Percentiles rank a stretch among this genome's conserved stretches.
These are phyloP conservation scores for Lanistes nyassanus DNA, from an alignment of 1,140 invertebrate species.

Conservation along the genomic window DNA sequence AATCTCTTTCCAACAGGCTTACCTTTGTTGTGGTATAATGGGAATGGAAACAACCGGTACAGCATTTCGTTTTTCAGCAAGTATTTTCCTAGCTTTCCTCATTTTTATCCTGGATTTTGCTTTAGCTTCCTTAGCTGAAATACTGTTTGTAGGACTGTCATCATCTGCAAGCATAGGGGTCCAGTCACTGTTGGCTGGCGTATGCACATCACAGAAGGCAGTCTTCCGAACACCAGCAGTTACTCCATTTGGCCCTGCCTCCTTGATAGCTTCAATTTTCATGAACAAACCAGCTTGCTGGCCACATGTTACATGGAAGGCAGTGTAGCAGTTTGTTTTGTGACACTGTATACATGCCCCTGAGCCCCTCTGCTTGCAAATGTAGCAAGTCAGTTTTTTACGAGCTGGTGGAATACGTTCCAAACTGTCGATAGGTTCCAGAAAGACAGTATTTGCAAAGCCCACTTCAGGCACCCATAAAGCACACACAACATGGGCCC, in stretches of 20 bases:
- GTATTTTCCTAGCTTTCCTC: constrained; percentile 81
- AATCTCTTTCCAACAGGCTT: constrained; percentile 19
- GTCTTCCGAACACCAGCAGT: constrained; percentile 87
- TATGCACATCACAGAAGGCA: constrained; percentile 95
- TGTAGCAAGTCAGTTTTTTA: constrained; percentile 95
- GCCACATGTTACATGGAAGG: constrained; percentile 98
- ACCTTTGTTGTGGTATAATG: constrained; percentile 88
- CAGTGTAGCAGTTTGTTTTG: constrained; percentile 94
- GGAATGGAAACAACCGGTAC: constrained; percentile 93
- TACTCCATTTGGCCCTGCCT: constrained; percentile 52
- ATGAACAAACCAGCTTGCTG: constrained; percentile 95
- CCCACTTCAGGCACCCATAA: constrained; percentile 99
- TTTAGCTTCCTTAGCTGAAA: constrained; percentile 68
- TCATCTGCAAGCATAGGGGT: constrained; percentile 55
- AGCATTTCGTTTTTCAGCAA: constrained; percentile 86
- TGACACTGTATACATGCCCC: constrained; percentile 99
- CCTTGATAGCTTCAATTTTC: constrained; percentile 85
- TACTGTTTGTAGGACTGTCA: constrained; percentile 53
- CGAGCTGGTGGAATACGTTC: constrained; percentile 94
- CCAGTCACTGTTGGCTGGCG: constrained; percentile 72
- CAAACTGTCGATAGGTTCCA: constrained; percentile 97
- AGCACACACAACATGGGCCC: constrained; percentile 99
- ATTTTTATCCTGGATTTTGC: constrained; percentile 75
- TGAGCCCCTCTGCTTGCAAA: constrained; percentile 92
- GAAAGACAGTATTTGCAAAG: constrained; percentile 89